Conservation (phyloP, 2,797 vertebrate species). For the Ctenopoma multispine region DNA sequence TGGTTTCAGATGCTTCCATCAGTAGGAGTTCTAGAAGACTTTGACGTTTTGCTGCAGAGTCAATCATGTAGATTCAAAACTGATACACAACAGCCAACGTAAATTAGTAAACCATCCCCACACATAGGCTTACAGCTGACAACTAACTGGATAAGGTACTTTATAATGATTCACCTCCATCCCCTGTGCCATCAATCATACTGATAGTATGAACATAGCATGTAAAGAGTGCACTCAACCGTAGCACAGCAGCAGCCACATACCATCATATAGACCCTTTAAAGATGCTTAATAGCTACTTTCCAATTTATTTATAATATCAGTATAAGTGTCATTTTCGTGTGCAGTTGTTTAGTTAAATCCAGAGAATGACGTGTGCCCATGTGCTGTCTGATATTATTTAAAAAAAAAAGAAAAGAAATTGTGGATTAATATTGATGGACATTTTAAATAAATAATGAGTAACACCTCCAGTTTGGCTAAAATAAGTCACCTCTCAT, state of each 20-base stretch:
- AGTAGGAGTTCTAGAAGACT: neutral
- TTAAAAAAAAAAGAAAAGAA: conserved; percentile 64
- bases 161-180: neutral
- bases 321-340: conserved; percentile 17
- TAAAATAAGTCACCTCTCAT: conserved; percentile 66
- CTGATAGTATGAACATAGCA: neutral
- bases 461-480: conserved; percentile 61
- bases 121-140: neutral
- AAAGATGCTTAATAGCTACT: conserved; percentile 20
- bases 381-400: conserved; percentile 53
- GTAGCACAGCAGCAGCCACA: neutral
- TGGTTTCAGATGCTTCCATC: conserved; percentile 25
- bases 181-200: neutral
- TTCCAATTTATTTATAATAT: conserved; percentile 20
- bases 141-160: neutral
- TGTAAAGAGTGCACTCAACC: neutral
- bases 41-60: neutral
- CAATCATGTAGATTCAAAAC: neutral
- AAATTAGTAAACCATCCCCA: conserved; percentile 10
- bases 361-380: conserved; percentile 32
- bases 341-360: conserved; percentile 30
- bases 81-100: neutral
- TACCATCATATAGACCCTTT: neutral
- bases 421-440: conserved; percentile 83
- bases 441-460: conserved; percentile 80